Percentiles rank a stretch among this genome's conserved stretches.
Evolutionary conservation across 2,797 vertebrate species (phyloP).

Genomic region (Denticeps clupeoides): DNA sequence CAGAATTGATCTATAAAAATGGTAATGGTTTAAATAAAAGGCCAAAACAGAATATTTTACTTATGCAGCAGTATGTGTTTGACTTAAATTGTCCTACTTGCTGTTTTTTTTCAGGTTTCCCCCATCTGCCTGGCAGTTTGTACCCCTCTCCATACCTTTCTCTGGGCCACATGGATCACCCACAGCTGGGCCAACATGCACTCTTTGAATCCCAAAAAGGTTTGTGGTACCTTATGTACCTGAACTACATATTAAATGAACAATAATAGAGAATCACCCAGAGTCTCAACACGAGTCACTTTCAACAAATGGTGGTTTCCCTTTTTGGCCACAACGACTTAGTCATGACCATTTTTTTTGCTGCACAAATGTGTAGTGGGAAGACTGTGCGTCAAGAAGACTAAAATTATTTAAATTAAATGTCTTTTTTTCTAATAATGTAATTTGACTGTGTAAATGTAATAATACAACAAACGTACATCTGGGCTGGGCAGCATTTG

Average conservation of each 20-base stretch:
- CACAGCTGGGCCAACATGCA: slow-evolving; percentile 77
- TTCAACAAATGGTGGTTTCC: no score
- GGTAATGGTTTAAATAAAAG: background rate
- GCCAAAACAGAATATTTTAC: slow-evolving; percentile 1
- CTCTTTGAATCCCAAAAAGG: slow-evolving; percentile 91
- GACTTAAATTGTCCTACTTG: background rate
- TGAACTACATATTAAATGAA: background rate
- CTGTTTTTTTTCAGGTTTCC: slow-evolving; percentile 61
- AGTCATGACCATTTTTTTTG: no score
- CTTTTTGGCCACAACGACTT: no score
- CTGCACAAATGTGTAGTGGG: no score
- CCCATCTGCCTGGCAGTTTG: slow-evolving; percentile 76
- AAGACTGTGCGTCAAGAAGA: no score
- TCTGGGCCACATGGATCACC: slow-evolving; percentile 80
- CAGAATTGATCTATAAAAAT: background rate
- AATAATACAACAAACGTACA: no score
- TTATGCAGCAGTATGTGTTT: background rate
- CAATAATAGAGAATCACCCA: no score
- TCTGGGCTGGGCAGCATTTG: no score
- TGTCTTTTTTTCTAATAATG: no score
- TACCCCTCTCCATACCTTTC: slow-evolving; percentile 84
- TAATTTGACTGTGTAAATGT: no score
- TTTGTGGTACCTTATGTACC: slow-evolving; percentile 43
- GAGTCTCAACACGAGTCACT: no score
- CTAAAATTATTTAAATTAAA: no score